These are phyloP conservation scores for Acanthacorydalis orientalis DNA, from an alignment of 2,888 invertebrate genomes.

Conservation along the genomic window DNA sequence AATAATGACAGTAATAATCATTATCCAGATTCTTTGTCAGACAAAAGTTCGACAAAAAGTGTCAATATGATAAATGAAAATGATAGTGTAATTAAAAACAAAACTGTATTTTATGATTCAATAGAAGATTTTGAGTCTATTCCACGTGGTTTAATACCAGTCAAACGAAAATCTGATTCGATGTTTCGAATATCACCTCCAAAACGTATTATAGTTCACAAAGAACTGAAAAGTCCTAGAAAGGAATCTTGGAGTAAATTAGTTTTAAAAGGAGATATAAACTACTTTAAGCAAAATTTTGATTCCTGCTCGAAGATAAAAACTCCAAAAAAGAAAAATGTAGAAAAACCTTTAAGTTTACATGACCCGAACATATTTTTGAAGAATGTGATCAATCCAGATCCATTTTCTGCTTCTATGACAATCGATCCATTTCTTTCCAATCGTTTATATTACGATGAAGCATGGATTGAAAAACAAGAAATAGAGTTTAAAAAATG, in stretches of 20 bases:
- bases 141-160: too few relatives aligned
- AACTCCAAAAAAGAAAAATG: slow-evolving; percentile 20
- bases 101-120: too few relatives aligned
- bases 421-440: slow-evolving; percentile 51
- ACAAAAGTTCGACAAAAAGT: not conserved
- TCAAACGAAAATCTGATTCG: not conserved
- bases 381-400: slow-evolving; percentile 26
- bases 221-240: not conserved
- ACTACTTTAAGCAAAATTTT: not conserved
- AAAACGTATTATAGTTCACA: not conserved
- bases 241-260: slow-evolving; percentile 16
- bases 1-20: slow-evolving; percentile 14
- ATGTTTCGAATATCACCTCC: not conserved
- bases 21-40: not conserved
- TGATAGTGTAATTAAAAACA: too few relatives aligned
- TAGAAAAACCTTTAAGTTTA: slow-evolving; percentile 14
- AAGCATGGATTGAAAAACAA: slow-evolving; percentile 48
- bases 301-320: not conserved
- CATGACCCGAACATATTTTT: slow-evolving; percentile 20
- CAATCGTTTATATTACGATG: slow-evolving; percentile 47
- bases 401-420: slow-evolving; percentile 33
- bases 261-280: slow-evolving; percentile 12
- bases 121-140: too few relatives aligned
- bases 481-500: slow-evolving; percentile 59
- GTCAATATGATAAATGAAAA: not conserved